Conservation (phyloP, 2,113 vertebrate species). For the Thamnaconus septentrionalis region DNA sequence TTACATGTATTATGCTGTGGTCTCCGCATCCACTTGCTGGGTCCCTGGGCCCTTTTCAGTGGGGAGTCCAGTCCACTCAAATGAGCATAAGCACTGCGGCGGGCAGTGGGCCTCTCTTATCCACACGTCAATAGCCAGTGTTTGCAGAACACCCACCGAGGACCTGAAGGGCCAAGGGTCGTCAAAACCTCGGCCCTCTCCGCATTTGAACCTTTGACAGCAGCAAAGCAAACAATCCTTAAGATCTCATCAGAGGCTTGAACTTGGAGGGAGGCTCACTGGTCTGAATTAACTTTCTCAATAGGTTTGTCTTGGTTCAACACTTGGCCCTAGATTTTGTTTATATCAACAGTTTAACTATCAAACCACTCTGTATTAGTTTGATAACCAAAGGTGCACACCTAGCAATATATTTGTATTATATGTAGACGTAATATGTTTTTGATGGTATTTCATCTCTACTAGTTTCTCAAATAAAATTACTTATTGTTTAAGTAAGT, state of each 20-base stretch:
- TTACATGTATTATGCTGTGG: slow-evolving; percentile 33
- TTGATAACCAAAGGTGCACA: neutral
- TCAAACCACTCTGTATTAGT: neutral
- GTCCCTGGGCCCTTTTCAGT: slow-evolving; percentile 48
- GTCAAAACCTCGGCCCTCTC: slow-evolving; percentile 70
- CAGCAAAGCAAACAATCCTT: slow-evolving; percentile 72
- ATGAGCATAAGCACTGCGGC: slow-evolving; percentile 48
- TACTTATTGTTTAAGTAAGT: too few species aligned
- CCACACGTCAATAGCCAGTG: slow-evolving; percentile 65
- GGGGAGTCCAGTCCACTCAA: slow-evolving; percentile 61
- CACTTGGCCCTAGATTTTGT: slow-evolving; percentile 33
- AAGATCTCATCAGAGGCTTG: slow-evolving; percentile 69
- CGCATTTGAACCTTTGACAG: slow-evolving; percentile 66
- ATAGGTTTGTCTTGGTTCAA: slow-evolving; percentile 30
- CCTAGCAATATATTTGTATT: too few species aligned
- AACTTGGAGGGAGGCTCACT: slow-evolving; percentile 61
- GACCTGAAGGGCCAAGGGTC: slow-evolving; percentile 68
- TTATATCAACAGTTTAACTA: neutral
- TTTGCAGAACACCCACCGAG: slow-evolving; percentile 74
- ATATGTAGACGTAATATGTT: too few species aligned
- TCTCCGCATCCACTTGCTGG: slow-evolving; percentile 40
- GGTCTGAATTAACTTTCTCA: slow-evolving; percentile 54
- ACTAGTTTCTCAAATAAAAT: too few species aligned
- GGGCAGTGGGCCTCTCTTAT: slow-evolving; percentile 57
- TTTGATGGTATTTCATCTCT: too few species aligned